phyloP scores from a whole-genome alignment of 2,888 invertebrate species.

The Sussaba pulchella region DNA sequence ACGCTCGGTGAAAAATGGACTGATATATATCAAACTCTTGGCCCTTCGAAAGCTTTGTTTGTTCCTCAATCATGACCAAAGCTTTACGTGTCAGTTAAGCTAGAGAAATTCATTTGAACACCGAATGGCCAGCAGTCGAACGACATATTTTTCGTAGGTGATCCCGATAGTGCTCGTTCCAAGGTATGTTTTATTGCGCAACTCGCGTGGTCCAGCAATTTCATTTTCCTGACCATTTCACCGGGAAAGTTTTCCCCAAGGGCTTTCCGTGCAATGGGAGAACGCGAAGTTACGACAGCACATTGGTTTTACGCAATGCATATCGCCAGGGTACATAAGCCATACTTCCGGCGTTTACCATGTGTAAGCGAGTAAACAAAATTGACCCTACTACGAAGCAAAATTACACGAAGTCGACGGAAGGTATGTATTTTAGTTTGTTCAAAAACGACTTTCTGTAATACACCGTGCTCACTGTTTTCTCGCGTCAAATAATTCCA shows the following conservation, averaged over 20 bases:
- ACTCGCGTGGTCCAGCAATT: slow-evolving; percentile 30
- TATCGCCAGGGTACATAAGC: slow-evolving; percentile 8
- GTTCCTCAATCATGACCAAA: slow-evolving; percentile 30
- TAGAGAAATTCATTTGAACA: slow-evolving; percentile 50
- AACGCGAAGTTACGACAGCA: slow-evolving; percentile 28
- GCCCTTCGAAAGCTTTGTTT: slow-evolving; percentile 10
- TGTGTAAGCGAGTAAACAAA: slow-evolving; percentile 43
- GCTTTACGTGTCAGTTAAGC: slow-evolving; percentile 18
- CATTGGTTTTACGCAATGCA: slow-evolving; percentile 28
- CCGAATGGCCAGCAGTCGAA: slow-evolving; percentile 34
- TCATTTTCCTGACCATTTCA: slow-evolving; percentile 55
- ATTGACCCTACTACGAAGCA: slow-evolving; percentile 18
- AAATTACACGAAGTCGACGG: not conserved
- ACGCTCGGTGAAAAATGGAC: slow-evolving; percentile 19
- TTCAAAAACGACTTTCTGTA: slow-evolving; percentile 15
- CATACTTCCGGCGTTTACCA: slow-evolving; percentile 51
- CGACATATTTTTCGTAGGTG: slow-evolving; percentile 35
- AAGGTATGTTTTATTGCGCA: slow-evolving; percentile 17
- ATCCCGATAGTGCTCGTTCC: slow-evolving; percentile 12
- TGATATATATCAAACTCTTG: slow-evolving; percentile 1
- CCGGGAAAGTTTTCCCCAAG: not conserved
- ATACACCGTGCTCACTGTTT: slow-evolving; percentile 5
- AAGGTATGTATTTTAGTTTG: slow-evolving; percentile 34
- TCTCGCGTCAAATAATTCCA: slow-evolving; percentile 20
- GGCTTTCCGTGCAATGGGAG: not conserved